Evolutionary conservation across 1,140 invertebrate species (phyloP).

Genomic region (Colletes gigas): DNA sequence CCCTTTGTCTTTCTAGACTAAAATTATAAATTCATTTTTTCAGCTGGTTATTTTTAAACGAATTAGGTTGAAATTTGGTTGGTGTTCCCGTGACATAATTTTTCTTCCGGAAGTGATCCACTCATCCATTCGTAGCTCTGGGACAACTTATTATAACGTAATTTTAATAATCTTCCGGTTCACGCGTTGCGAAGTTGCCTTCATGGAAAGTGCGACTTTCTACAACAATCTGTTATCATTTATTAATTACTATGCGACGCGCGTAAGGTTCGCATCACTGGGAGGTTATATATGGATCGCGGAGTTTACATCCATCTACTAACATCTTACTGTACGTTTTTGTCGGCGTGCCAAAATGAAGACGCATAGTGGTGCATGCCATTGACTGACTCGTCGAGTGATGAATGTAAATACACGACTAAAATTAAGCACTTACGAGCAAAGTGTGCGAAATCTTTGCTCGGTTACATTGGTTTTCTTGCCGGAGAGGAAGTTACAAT

Average conservation of each 20-base stretch:
- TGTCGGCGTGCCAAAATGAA: slow-evolving; percentile 22
- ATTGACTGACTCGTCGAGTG: slow-evolving; percentile 1
- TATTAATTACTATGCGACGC: slow-evolving; percentile 14
- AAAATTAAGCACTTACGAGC: slow-evolving; percentile 19
- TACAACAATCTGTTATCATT: neutral
- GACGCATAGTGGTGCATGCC: slow-evolving; percentile 6
- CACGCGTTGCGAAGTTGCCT: too few relatives aligned
- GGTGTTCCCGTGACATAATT: too few relatives aligned
- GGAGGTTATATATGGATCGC: slow-evolving; percentile 12
- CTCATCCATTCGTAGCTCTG: too few relatives aligned
- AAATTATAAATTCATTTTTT: too few relatives aligned
- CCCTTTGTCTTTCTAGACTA: too few relatives aligned
- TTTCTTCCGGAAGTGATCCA: too few relatives aligned
- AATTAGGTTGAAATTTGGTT: too few relatives aligned
- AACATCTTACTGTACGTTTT: slow-evolving; percentile 5
- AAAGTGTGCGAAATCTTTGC: neutral
- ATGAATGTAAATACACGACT: slow-evolving; percentile 15
- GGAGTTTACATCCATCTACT: neutral
- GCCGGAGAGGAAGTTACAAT: neutral
- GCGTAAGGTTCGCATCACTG: slow-evolving; percentile 7
- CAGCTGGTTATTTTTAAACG: too few relatives aligned
- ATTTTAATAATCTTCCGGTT: too few relatives aligned
- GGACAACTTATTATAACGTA: too few relatives aligned
- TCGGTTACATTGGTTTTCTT: neutral
- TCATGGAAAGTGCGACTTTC: neutral